Evolutionary conservation across 2,888 invertebrate genomes (phyloP).

Genomic region (Lepeophtheirus nordmannii): DNA sequence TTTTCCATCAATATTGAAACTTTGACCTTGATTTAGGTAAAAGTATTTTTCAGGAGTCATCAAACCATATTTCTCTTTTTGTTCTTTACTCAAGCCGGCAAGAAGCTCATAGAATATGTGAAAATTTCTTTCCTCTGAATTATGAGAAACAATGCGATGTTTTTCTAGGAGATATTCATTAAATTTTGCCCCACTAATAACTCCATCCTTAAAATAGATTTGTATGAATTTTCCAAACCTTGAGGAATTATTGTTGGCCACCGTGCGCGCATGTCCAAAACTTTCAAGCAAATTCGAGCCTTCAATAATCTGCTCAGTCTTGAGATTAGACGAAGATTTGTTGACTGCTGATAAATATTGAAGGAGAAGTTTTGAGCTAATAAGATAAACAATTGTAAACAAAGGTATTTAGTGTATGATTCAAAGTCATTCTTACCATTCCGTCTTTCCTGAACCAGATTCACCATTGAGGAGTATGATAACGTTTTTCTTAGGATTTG

Average conservation of each 20-base stretch:
- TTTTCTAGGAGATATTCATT: constrained; percentile 90
- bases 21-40: constrained; percentile 85
- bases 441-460: constrained; percentile 93
- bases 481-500: constrained; percentile 5
- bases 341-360: constrained; percentile 77
- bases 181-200: constrained; percentile 58
- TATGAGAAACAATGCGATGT: constrained; percentile 81
- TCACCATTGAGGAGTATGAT: constrained; percentile 58
- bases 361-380: constrained; percentile 33
- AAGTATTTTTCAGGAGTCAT: constrained; percentile 88
- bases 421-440: constrained; percentile 36
- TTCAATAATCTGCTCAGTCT: constrained; percentile 80
- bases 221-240: constrained; percentile 93
- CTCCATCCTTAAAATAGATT: constrained; percentile 75
- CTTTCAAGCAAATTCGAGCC: constrained; percentile 86
- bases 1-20: constrained; percentile 48
- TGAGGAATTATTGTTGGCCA: constrained; percentile 90
- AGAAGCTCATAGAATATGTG: constrained; percentile 95
- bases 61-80: constrained; percentile 74
- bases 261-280: constrained; percentile 91
- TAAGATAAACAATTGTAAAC: neutral
- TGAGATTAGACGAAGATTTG: constrained; percentile 64
- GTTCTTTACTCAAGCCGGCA: constrained; percentile 67
- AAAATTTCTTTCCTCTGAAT: constrained; percentile 84
- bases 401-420: neutral